Percentiles rank a stretch among this genome's conserved stretches.
These are phyloP conservation scores for Amyelois transitella DNA, from an alignment of 1,140 invertebrate genomes.

Conservation along the genomic window DNA sequence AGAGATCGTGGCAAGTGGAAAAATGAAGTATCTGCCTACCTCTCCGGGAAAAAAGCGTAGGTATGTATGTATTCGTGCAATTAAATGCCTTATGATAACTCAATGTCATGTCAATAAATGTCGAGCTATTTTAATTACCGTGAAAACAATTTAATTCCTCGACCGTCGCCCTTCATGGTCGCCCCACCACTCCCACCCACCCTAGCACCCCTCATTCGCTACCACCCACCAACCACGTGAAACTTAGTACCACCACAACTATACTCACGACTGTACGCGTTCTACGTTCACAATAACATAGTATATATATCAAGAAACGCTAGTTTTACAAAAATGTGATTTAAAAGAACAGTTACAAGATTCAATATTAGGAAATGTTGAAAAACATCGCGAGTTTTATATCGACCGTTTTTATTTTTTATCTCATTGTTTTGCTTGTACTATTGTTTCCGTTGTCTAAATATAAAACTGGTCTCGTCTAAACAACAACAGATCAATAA, in stretches of 20 bases:
- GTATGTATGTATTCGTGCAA: no score
- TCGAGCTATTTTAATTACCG: not conserved
- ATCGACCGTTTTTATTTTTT: slow-evolving; percentile 57
- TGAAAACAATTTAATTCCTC: not conserved
- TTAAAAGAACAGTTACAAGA: not conserved
- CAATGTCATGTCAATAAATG: no score
- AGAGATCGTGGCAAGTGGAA: no score
- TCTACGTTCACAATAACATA: not conserved
- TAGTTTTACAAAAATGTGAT: not conserved
- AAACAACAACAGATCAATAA: no score
- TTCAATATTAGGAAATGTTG: slow-evolving; percentile 6
- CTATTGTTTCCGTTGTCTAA: slow-evolving; percentile 65
- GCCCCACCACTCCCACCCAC: not conserved
- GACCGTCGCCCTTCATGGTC: not conserved
- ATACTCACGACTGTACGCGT: slow-evolving; percentile 3
- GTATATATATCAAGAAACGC: not conserved
- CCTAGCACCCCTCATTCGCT: not conserved
- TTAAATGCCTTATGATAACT: no score
- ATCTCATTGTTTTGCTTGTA: slow-evolving; percentile 55
- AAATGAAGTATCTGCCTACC: no score
- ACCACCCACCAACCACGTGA: slow-evolving; percentile 10
- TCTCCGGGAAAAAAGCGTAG: no score
- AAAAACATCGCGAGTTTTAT: slow-evolving; percentile 42
- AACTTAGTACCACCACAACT: slow-evolving; percentile 14
- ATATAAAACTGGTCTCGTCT: no score